phyloP scores from a whole-genome alignment of 2,113 vertebrate species.

The Megaceryle maxima region DNA sequence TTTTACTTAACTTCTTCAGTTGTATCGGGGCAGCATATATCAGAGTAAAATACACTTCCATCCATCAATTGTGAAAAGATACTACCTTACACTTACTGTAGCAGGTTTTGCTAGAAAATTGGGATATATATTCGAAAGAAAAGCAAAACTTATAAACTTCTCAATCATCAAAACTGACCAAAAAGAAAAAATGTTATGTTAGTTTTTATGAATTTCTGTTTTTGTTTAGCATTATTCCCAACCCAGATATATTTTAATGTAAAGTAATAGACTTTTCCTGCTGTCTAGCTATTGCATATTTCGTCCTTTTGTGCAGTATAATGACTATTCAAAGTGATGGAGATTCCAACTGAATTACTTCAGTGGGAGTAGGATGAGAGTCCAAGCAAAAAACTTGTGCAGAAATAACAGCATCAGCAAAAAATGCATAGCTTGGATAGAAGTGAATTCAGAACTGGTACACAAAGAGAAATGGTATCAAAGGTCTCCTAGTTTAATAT shows the following conservation, averaged over 20 bases:
- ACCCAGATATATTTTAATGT: not conserved
- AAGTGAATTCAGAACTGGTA: not conserved
- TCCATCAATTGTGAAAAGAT: not conserved
- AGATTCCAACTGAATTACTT: conserved; percentile 44
- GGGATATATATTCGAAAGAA: not conserved
- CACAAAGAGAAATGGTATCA: not conserved
- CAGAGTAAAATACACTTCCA: not conserved
- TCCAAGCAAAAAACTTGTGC: not conserved
- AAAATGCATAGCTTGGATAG: not conserved
- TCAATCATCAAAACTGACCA: not conserved
- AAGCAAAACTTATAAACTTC: not conserved
- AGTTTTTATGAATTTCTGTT: not conserved
- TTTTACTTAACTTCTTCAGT: not conserved
- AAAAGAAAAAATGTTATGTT: not conserved
- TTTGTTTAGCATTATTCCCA: not conserved
- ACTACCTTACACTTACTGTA: not conserved
- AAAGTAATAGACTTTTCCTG: not conserved
- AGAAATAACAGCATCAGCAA: conserved; percentile 38
- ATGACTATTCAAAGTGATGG: conserved; percentile 19
- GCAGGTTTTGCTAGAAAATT: not conserved
- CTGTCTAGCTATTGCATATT: not conserved
- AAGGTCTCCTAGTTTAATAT: not conserved
- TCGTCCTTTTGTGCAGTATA: not conserved
- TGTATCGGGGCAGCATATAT: not conserved
- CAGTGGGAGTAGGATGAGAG: conserved; percentile 16